Evolutionary conservation across 2,888 invertebrate genomes (phyloP), one percentile per base, ranked within the genome.

Genomic region (Agrotis ipsilon): DNA sequence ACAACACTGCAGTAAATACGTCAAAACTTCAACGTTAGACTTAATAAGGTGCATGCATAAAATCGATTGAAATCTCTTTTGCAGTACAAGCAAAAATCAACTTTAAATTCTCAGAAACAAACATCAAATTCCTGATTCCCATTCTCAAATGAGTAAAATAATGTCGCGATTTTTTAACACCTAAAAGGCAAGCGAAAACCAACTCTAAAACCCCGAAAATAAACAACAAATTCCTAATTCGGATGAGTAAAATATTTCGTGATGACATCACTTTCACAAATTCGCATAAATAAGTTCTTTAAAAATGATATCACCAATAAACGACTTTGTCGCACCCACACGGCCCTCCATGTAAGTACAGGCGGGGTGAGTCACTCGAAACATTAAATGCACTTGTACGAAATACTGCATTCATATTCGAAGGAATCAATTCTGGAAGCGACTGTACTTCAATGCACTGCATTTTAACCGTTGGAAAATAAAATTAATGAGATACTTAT

Each of bases 371-470:
- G 72, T 93, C 93, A 93, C 83, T 81, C 64, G 74, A 71, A 81
- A 84, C 82, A 86, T 88, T 85, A 84, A 87, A 89, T 90, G 91
- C 92, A 93, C 91, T 92, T 92, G 91, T 85, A 88, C 82, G 77
- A 86, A 89, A 86, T 86, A 72, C 84, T 86, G 86, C 85, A 86
- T 81, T 81, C 77, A 70, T 71, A 69, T 59, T 62, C 7, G 52
- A 62, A 72, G 71, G 64, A 68, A 67, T 73, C 52, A 68, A 55
- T 68, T 43, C 89, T 90, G 78, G 89, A 90, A 84, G 82, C 14
- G 86, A n/a, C 83, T 65, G 32, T 59, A 43, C 24, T 57, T 62
- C 13, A 43, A 4, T 3, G 39, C 18, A 39, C 9, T n/a, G 16
- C 43, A 27, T n/a, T 43, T 49, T 24, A 58, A 14, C 5, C 13